phyloP scores from a whole-genome alignment of 2,797 vertebrate species.

The Falco novaeseelandiae region DNA sequence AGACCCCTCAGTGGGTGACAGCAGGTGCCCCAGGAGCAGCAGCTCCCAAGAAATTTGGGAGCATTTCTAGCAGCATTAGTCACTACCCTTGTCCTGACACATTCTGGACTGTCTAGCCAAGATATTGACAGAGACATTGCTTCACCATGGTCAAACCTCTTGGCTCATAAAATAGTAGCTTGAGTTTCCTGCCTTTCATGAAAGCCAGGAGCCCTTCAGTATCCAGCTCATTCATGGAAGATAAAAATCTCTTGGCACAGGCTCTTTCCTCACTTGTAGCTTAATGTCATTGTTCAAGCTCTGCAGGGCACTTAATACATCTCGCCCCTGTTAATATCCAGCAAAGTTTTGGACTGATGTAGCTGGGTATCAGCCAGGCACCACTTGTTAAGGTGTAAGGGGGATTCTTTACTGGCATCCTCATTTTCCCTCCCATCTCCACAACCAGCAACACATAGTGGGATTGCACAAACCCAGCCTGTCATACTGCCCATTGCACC shows the following conservation, averaged over 20 bases:
- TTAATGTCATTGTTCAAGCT: conserved; percentile 38
- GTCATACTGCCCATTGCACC: background rate
- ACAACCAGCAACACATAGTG: fast-evolving
- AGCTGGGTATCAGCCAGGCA: background rate
- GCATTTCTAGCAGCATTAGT: conserved; percentile 9
- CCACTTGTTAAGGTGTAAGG: background rate
- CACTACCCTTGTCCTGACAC: background rate
- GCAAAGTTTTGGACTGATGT: background rate
- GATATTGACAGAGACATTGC: conserved; percentile 45
- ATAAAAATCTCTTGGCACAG: conserved; percentile 75
- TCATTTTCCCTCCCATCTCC: background rate
- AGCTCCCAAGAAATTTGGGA: background rate
- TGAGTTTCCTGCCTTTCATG: conserved; percentile 66
- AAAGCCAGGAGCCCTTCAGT: conserved; percentile 37
- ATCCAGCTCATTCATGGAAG: conserved; percentile 47
- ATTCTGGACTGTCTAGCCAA: conserved; percentile 28
- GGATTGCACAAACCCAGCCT: background rate
- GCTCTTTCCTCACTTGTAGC: conserved; percentile 38
- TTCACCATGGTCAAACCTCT: conserved; percentile 64
- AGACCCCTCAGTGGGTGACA: background rate
- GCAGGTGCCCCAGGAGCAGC: background rate
- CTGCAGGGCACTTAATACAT: conserved; percentile 6
- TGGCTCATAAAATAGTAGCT: conserved; percentile 56
- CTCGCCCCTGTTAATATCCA: background rate
- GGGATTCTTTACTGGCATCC: fast-evolving